These are phyloP conservation scores for Argopecten irradians DNA, from an alignment of 1,140 invertebrate genomes.

Conservation along the genomic window DNA sequence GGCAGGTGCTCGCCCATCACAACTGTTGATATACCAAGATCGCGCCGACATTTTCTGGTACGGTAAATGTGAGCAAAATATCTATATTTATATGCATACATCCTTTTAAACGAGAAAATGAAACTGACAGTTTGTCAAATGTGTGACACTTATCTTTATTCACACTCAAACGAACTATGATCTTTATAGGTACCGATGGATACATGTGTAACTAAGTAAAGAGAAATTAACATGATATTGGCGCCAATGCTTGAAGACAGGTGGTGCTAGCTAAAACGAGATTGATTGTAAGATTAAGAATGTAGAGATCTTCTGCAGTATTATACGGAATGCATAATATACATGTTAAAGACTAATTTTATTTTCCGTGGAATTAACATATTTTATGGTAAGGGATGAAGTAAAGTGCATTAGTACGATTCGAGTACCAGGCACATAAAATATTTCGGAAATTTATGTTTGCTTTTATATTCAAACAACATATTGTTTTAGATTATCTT, in stretches of 20 bases:
- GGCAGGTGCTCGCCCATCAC: not conserved
- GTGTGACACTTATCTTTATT: too few species aligned
- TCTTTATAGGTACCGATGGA: too few species aligned
- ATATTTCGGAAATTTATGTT: too few species aligned
- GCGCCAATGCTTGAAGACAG: not conserved
- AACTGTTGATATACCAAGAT: not conserved
- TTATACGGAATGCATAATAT: not conserved
- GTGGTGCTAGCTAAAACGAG: not conserved
- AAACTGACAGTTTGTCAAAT: not conserved
- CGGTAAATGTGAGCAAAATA: not conserved
- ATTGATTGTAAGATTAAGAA: not conserved
- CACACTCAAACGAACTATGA: too few species aligned
- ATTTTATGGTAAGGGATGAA: too few species aligned
- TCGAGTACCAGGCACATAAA: too few species aligned
- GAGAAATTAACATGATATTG: not conserved
- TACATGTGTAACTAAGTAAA: not conserved
- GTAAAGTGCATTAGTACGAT: too few species aligned
- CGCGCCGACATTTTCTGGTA: not conserved
- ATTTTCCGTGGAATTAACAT: too few species aligned
- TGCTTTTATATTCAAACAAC: too few species aligned
- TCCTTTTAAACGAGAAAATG: not conserved
- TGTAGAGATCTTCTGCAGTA: not conserved
- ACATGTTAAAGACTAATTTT: not conserved
- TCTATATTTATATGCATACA: too few species aligned
- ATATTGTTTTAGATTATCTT: too few species aligned